phyloP scores from a whole-genome alignment of 2,113 vertebrate genomes.

The Hyla sarda region DNA sequence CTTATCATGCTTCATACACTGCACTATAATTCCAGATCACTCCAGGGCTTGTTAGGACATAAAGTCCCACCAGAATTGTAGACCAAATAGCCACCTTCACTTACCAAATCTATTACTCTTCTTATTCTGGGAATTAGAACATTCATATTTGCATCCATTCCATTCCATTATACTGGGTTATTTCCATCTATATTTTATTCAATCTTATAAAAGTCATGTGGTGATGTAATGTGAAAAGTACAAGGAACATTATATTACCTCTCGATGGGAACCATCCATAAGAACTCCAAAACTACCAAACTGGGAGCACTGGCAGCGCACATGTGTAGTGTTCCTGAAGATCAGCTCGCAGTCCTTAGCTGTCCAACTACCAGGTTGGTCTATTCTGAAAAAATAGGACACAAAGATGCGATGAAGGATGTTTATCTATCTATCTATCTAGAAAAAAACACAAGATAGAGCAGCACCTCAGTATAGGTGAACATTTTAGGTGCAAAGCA shows the following conservation, averaged over 20 bases:
- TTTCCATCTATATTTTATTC: too few species aligned
- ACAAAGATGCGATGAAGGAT: slow-evolving; percentile 29
- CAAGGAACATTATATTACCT: slow-evolving; percentile 75
- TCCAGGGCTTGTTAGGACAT: too few species aligned
- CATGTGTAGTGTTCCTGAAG: slow-evolving; percentile 92
- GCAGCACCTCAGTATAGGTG: too few species aligned
- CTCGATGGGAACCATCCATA: slow-evolving; percentile 97
- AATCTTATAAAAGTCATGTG: background rate
- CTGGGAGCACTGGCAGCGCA: slow-evolving; percentile 93
- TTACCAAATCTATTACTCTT: too few species aligned
- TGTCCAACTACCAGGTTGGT: slow-evolving; percentile 88
- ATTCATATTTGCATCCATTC: too few species aligned
- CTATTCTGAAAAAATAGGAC: slow-evolving; percentile 76
- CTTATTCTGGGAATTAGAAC: too few species aligned
- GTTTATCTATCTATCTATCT: background rate
- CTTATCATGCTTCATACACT: background rate
- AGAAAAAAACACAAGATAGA: too few species aligned
- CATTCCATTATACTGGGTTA: too few species aligned
- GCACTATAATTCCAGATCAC: too few species aligned
- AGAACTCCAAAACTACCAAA: slow-evolving; percentile 94
- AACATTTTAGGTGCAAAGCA: too few species aligned
- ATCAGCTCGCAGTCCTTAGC: slow-evolving; percentile 92
- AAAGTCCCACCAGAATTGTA: too few species aligned
- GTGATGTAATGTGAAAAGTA: background rate
- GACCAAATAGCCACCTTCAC: too few species aligned